Base-by-base conservation (phyloP, 53 echinoderm and acorn worm genomes). In the Holothuria scabra region DNA sequence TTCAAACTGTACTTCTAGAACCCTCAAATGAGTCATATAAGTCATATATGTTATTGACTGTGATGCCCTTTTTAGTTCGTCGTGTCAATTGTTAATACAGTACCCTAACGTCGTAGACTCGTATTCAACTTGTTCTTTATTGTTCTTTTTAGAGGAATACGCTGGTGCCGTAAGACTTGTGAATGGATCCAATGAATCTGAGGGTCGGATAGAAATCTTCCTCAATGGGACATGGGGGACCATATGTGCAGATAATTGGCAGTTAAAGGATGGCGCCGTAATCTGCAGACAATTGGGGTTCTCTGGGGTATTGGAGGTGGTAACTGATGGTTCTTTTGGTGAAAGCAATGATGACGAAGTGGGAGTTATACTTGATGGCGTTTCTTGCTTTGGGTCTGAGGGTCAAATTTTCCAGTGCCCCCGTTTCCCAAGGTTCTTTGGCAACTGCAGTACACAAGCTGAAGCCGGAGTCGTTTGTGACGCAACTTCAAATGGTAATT, bases 401-500 rank as follows among this genome's bases (percentile, higher is more conserved):
- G 69, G 69, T 21, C 69, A 69, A 41, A 13, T 69, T 18, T 22
- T 30, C 12, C 41, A 69, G 41, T 69, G 69, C 20, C 1, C 4
- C 12, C 69, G 37, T n/a, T 34, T 22, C 4, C 69, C 69, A 41
- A 38, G 31, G 69, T 69, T 38, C 44, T 69, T 11, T 21, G 31
- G 20, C 18, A 41, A 69, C 20, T 69, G 69, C 20, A 69, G 16
- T 34, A 69, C 35, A 22, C 32, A 12, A 37, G 31, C 41, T 18
- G 69, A 69, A 69, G 69, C 69, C 22, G 69, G 41, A 22, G 69
- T 69, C 12, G 69, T 69, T 3, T 69, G 69, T 22, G 69, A 69
- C 21, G 38, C 69, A 18, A 21, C 21, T 22, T 41, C 69, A 33
- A 41, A 37, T 7, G 69, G 69, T 69, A 68, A 68, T 1, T 26